Percentiles rank a stretch among this genome's conserved stretches.
These are phyloP conservation scores for Eulemur rubriventer DNA, from an alignment of 2,797 vertebrate species.

Conservation along the genomic window DNA sequence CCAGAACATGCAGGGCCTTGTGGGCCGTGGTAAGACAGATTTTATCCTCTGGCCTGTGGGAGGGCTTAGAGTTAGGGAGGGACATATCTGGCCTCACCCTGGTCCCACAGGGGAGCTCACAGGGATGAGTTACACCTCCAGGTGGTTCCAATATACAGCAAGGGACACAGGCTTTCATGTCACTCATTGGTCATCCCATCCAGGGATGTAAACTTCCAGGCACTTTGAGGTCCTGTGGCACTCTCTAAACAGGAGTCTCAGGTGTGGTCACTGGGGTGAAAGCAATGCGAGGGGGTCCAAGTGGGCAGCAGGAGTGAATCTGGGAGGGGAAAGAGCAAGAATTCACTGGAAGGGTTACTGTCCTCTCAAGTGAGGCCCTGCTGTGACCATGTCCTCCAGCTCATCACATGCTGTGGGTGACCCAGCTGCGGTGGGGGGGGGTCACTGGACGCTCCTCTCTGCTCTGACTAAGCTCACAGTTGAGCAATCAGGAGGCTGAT, in stretches of 20 bases:
- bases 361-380: not conserved
- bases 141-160: not conserved
- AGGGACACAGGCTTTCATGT: not conserved
- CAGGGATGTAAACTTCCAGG: not conserved
- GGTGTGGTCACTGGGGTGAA: not conserved
- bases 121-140: rapidly evolving
- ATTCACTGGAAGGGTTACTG: not conserved
- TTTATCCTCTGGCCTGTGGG: not conserved
- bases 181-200: not conserved
- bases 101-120: not conserved
- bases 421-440: not conserved
- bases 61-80: not conserved
- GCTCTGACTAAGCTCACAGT: not conserved
- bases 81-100: not conserved
- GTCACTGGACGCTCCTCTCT: rapidly evolving
- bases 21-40: not conserved
- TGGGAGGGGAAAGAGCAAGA: not conserved
- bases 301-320: not conserved
- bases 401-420: not conserved
- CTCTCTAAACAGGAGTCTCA: not conserved
- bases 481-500: not conserved
- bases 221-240: not conserved
- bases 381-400: not conserved
- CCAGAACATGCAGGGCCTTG: not conserved
- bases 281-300: not conserved